Evolutionary conservation across 2,797 vertebrate species (phyloP).

Genomic region (Phyllotis vaccarum): DNA sequence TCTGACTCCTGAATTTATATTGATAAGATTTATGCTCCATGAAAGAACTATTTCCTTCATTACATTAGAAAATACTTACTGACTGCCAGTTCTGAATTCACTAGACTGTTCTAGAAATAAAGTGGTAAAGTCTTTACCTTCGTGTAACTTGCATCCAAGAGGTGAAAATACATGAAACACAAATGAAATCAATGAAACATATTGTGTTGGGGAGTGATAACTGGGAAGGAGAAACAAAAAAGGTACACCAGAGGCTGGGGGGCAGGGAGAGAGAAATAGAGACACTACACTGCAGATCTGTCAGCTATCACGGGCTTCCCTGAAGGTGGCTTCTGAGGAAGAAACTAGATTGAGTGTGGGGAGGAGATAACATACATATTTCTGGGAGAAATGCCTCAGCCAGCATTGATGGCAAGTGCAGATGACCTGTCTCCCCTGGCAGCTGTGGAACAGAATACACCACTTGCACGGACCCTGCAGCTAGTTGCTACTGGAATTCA

Average conservation of each 20-base stretch:
- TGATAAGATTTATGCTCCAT: no score
- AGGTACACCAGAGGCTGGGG: not conserved
- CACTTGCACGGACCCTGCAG: not conserved
- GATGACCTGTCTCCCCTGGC: not conserved
- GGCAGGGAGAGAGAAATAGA: not conserved
- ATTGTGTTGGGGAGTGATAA: not conserved
- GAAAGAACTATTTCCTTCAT: not conserved
- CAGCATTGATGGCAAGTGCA: not conserved
- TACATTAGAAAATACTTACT: slow-evolving; percentile 13
- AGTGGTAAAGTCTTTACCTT: not conserved
- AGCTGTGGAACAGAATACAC: not conserved
- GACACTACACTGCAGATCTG: not conserved
- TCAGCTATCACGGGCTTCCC: not conserved
- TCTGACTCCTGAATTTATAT: no score
- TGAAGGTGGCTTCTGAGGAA: not conserved
- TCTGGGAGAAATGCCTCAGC: not conserved
- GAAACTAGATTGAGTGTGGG: not conserved
- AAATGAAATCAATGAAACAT: not conserved
- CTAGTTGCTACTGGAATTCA: not conserved
- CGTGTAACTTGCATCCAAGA: not conserved
- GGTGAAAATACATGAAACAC: not conserved
- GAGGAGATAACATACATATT: no score
- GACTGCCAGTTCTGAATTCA: not conserved
- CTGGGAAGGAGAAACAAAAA: not conserved
- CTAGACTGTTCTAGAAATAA: not conserved